phyloP scores from a whole-genome alignment of 1,140 invertebrate species.

The Temnothorax longispinosus region DNA sequence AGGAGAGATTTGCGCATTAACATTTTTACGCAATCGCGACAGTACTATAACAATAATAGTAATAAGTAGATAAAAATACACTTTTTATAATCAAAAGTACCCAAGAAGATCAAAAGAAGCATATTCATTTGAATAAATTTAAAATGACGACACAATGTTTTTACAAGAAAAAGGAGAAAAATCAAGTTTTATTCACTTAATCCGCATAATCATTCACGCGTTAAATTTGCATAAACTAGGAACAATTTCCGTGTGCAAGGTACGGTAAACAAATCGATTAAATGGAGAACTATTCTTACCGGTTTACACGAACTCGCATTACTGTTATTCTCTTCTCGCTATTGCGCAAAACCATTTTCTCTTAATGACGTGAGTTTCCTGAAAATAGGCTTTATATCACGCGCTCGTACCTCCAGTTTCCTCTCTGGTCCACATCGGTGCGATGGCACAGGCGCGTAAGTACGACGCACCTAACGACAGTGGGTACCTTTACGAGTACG shows the following conservation, averaged over 20 bases:
- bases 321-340: neutral
- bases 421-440: constrained; percentile 6
- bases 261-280: neutral
- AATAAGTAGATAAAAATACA: neutral
- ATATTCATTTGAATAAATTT: neutral
- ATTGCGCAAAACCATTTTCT: constrained; percentile 31
- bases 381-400: constrained; percentile 56
- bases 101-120: neutral
- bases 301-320: neutral
- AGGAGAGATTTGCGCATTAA: neutral
- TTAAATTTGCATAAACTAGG: constrained; percentile 16
- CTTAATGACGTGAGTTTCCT: constrained; percentile 44
- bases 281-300: constrained; percentile 24
- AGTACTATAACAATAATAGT: neutral
- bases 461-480: constrained; percentile 40
- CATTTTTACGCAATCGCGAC: neutral
- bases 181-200: neutral
- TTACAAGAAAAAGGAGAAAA: neutral
- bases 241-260: neutral
- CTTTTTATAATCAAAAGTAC: neutral
- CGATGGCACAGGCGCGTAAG: neutral
- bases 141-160: too few species aligned
- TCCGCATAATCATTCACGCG: constrained; percentile 9
- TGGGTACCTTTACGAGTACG: constrained; percentile 33
- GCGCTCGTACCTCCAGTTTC: constrained; percentile 18